A percentile compares a stretch with the other conserved stretches of the same genome.
These are phyloP conservation scores for Scaptodrosophila lebanonensis DNA, from an alignment of 1,140 invertebrate genomes.

Conservation along the genomic window DNA sequence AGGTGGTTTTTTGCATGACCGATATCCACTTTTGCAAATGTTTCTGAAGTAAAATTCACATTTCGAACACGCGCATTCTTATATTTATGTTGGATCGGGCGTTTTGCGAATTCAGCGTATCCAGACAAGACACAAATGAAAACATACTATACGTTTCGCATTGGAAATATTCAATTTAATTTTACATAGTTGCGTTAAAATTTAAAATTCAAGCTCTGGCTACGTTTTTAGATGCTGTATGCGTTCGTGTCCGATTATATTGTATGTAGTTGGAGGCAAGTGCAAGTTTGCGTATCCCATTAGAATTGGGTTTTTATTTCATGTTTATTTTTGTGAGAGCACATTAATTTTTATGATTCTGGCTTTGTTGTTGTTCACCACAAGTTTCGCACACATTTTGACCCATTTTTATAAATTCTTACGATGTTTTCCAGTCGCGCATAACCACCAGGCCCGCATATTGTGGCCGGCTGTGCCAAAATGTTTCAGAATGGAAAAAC, in stretches of 20 bases:
- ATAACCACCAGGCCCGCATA: conserved; percentile 27
- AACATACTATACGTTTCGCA: no score
- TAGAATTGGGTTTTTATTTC: conserved; percentile 22
- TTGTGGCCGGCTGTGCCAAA: no score
- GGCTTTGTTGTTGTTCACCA: conserved; percentile 15
- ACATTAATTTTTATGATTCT: conserved; percentile 51
- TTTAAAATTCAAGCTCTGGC: no score
- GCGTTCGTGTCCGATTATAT: no score
- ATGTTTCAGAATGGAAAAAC: no score
- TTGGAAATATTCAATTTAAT: no score
- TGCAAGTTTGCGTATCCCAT: conserved; percentile 62
- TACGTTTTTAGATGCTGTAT: no score
- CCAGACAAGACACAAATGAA: no score
- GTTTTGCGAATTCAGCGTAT: conserved; percentile 14
- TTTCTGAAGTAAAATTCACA: conserved; percentile 11
- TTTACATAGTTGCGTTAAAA: no score
- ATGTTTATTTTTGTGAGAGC: conserved; percentile 50
- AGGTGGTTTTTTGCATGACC: no score
- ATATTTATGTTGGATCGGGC: conserved; percentile 37
- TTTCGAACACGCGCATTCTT: conserved; percentile 13
- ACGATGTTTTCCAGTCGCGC: conserved; percentile 33
- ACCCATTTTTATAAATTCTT: conserved; percentile 26
- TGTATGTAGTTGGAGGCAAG: conserved; percentile 37
- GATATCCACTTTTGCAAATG: no score
- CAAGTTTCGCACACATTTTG: conserved; percentile 39